Base-by-base conservation (phyloP, 2,888 invertebrate species). In the Koerneria pararmatus region DNA sequence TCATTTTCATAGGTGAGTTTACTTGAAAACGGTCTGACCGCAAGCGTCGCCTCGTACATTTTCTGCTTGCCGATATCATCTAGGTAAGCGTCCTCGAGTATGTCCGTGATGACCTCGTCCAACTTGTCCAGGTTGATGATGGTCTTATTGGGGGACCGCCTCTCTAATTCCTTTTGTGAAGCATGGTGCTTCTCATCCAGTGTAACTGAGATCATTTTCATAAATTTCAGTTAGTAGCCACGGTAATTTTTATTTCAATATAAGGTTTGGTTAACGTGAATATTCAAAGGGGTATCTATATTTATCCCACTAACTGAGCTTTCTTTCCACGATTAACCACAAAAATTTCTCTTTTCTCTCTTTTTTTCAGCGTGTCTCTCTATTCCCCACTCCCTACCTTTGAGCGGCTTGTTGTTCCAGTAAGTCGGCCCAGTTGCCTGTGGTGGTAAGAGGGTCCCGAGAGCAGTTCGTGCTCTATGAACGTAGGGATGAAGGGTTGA, bases 401-500 rank as follows among this genome's bases (percentile, higher is more conserved):
- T 22, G 53, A 51, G n/a, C 46, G 11, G 46, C 32, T 57, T n/a
- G 2, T 34, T 35, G 22, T 4, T 32, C 57, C 57, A 57, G n/a
- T 34, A 22, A 15, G 34, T 29, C 1, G 60, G 60, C 8, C 22
- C 11, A 32, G 3, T 0, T 11, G 60, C 61, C 24, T 61, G 61
- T 15, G 62, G 62, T 27, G 62, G 62, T 19, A 62, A 53, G 11
- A 8, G 6, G 31, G 8, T 19, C 0, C 62, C 62, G 2, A 62
- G 53, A 6, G 15, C 31, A 4, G 5, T 1, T 11, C 53, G n/a
- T 1, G 62, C 62, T 32, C 53, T 51, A 29, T 19, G 15, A 0
- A 51, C 19, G 53, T 62, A 62, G 27, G 62, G 51, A 27, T 51
- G 51, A 27, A 62, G n/a, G 35, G 62, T 53, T 19, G 62, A 51